Percentiles rank a stretch among this genome's conserved stretches.
These are phyloP conservation scores for Drosophila saltans DNA, from an alignment of 1,140 invertebrate species.

Conservation along the genomic window DNA sequence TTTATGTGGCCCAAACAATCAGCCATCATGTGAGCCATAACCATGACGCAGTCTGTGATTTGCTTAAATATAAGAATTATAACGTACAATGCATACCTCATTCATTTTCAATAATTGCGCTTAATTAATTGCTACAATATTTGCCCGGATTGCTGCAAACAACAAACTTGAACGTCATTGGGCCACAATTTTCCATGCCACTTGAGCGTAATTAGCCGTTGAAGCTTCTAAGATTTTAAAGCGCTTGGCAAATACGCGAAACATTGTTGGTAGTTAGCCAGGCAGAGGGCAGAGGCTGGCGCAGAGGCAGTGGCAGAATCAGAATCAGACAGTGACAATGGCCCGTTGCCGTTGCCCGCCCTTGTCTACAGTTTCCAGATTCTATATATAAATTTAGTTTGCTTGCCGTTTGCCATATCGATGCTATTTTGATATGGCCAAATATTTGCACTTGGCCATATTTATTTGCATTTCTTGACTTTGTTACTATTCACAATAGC, in stretches of 20 bases:
- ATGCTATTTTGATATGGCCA: slow-evolving; percentile 77
- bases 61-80: slow-evolving; percentile 65
- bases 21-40: slow-evolving; percentile 26
- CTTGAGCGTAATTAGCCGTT: slow-evolving; percentile 79
- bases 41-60: slow-evolving; percentile 71
- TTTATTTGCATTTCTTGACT: slow-evolving; percentile 49
- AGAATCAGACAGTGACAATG: neutral
- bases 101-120: slow-evolving; percentile 12
- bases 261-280: slow-evolving; percentile 19
- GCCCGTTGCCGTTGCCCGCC: neutral
- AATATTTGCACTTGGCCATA: slow-evolving; percentile 69
- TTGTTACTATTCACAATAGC: slow-evolving; percentile 35
- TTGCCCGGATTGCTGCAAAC: slow-evolving; percentile 49
- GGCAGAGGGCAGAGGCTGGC: no score
- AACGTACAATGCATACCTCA: slow-evolving; percentile 52
- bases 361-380: slow-evolving; percentile 9
- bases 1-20: slow-evolving; percentile 53
- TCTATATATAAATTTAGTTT: slow-evolving; percentile 56
- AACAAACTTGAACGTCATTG: slow-evolving; percentile 61
- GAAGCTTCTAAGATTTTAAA: slow-evolving; percentile 70
- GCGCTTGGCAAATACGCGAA: slow-evolving; percentile 62
- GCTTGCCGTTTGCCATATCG: slow-evolving; percentile 62
- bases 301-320: no score
- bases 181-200: slow-evolving; percentile 78
- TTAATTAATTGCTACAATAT: slow-evolving; percentile 37